These are phyloP conservation scores for Anarsia innoxiella DNA, from an alignment of 2,888 invertebrate species.

Conservation along the genomic window DNA sequence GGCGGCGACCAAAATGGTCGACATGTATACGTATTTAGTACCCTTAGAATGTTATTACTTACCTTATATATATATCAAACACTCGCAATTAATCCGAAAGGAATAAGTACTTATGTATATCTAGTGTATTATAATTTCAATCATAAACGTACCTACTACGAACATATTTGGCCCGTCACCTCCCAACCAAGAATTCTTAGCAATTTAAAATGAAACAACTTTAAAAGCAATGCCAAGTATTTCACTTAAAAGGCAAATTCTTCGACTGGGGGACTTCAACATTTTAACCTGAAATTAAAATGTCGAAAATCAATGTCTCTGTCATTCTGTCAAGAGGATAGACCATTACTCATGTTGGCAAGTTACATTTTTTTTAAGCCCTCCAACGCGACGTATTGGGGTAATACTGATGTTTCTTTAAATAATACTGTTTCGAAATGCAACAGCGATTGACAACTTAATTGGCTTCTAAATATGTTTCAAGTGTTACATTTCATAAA, in stretches of 20 bases:
- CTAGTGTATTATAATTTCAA: too few species aligned
- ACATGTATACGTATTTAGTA: conserved; percentile 11
- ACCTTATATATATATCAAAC: not conserved
- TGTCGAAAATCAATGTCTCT: conserved; percentile 62
- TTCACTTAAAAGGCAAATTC: conserved; percentile 47
- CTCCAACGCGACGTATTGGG: conserved; percentile 21
- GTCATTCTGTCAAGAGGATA: conserved; percentile 41
- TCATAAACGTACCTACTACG: too few species aligned
- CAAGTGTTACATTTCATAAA: too few species aligned
- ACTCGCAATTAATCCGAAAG: too few species aligned
- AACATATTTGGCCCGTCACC: too few species aligned
- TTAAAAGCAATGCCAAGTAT: conserved; percentile 26
- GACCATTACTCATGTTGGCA: conserved; percentile 44
- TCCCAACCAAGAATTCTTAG: conserved; percentile 34
- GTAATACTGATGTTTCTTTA: conserved; percentile 23
- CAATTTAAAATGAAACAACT: conserved; percentile 31
- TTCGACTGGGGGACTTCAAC: conserved; percentile 40
- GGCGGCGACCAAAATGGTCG: conserved; percentile 37
- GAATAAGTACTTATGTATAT: too few species aligned
- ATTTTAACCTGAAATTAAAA: conserved; percentile 72
- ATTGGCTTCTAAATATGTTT: conserved; percentile 43
- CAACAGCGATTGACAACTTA: conserved; percentile 34
- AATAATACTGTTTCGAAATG: conserved; percentile 20
- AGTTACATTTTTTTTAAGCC: conserved; percentile 37
- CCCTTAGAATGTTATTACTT: not conserved